Evolutionary conservation across 2,888 invertebrate genomes (phyloP).

Genomic region (Altica lythri): DNA sequence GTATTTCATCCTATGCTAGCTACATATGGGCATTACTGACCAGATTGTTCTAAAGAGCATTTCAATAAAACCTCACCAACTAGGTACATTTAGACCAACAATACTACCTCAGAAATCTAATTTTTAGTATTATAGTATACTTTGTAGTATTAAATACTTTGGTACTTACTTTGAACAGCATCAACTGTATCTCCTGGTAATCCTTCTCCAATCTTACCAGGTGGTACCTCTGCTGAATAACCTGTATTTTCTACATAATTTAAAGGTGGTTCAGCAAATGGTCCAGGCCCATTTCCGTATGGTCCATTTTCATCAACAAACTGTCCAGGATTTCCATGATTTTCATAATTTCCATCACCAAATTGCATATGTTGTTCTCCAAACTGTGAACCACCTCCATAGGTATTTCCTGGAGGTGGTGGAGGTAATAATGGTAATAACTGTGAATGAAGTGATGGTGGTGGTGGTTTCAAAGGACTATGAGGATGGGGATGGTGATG

Average conservation of each 20-base stretch:
- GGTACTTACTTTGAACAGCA: constrained; percentile 28
- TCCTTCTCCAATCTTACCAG: constrained; percentile 4
- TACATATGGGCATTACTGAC: too few species aligned
- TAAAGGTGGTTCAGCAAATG: constrained; percentile 15
- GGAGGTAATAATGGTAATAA: constrained; percentile 10
- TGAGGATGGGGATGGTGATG: constrained; percentile 14
- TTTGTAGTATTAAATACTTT: too few species aligned
- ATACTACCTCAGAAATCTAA: too few species aligned
- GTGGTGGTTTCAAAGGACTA: too few species aligned
- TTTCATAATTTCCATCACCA: not conserved
- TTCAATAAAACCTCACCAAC: too few species aligned
- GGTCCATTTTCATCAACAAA: not conserved
- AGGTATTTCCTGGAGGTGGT: constrained; percentile 3
- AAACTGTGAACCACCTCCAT: constrained; percentile 9
- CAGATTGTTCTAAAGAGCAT: too few species aligned
- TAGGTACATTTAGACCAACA: too few species aligned
- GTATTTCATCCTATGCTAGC: too few species aligned
- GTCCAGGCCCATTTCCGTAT: not conserved
- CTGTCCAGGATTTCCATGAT: not conserved
- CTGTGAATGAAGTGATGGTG: constrained; percentile 5
- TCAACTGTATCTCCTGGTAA: constrained; percentile 21
- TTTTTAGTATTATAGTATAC: too few species aligned
- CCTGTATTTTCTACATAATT: not conserved
- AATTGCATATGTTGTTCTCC: constrained; percentile 11
- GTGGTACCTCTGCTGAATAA: not conserved